Conservation (phyloP, 2,888 invertebrate genomes). For the Meteorus cinctellus region DNA sequence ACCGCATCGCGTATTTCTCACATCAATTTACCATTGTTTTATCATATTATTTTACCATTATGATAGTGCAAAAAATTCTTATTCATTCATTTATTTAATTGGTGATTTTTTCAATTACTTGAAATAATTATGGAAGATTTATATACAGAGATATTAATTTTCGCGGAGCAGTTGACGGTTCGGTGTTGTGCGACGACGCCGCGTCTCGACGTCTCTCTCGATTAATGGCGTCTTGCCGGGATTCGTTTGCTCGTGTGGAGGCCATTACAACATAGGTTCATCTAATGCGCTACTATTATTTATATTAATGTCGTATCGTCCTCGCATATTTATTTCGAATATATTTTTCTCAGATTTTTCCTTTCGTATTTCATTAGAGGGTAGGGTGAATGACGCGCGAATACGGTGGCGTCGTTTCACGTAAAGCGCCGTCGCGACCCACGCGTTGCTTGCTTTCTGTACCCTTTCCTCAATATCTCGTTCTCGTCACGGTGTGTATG, state of each 20-base stretch:
- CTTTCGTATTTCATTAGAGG: conserved; percentile 6
- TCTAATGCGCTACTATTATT: neutral
- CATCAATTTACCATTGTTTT: conserved; percentile 16
- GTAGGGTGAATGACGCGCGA: conserved; percentile 41
- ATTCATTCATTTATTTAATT: neutral
- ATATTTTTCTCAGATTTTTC: conserved; percentile 4
- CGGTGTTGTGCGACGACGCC: conserved; percentile 40
- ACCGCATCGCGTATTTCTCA: conserved; percentile 23
- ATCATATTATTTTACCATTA: neutral
- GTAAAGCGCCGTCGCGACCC: conserved; percentile 46
- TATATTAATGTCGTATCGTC: neutral
- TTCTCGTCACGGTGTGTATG: conserved; percentile 39
- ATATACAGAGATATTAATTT: conserved; percentile 44
- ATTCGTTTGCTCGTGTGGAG: conserved; percentile 17
- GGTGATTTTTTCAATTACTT: conserved; percentile 17
- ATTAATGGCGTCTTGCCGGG: conserved; percentile 44
- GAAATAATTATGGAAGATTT: neutral
- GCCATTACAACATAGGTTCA: neutral
- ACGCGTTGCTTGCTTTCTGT: conserved; percentile 49
- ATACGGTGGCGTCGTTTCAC: conserved; percentile 41
- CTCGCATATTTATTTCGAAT: conserved; percentile 1
- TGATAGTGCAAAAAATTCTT: conserved; percentile 10
- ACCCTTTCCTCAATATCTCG: conserved; percentile 34
- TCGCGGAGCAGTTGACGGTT: conserved; percentile 31
- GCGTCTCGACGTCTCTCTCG: conserved; percentile 39